Base-by-base conservation (phyloP, 2,113 vertebrate genomes). In the Cebus imitator region DNA sequence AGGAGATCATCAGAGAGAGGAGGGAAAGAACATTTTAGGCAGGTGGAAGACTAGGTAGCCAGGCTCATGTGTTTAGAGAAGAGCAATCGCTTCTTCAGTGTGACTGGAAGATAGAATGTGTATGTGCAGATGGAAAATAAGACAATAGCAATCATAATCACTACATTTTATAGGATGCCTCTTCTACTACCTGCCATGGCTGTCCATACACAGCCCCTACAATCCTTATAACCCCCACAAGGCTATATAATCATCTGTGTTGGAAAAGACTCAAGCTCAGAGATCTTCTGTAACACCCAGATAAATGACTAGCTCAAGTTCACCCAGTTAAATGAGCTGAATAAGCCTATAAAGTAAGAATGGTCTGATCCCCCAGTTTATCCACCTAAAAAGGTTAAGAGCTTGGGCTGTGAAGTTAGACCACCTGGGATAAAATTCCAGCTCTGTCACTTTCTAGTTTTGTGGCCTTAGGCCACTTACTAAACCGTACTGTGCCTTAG, bases 61-160 rank as follows among this genome's bases (percentile, higher is more conserved):
- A 43, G 16, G 30, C 16, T 1, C 17, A 2, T 2, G 9, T 16
- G 17, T 35, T 40, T 2, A 18, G 21, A 25, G 35, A 81, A 45
- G 35, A 73, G 32, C 5, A 1, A 84, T 12, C 0, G 0, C 14
- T 27, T 45, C 3, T 27, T 45, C 3, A 3, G 16, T 6, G 5
- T 0, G 27, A 9, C 43, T 18, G 5, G 9, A 66, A 2, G 6
- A 13, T 4, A 48, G 6, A 13, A 12, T 5, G 16, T 43, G 1
- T 64, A 0, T 2, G 25, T 23, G 14, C 2, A 8, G 3, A 8
- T 2, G 11, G 32, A n/a, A 13, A 3, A 48, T 6, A 8, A 86
- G 27, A 32, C 7, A 43, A 23, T 5, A 16, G 7, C n/a, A 55
- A 45, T 8, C 25, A 2, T 13, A 37, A 43, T 2, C 81, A 70